Evolutionary conservation across 30 jellyfish, hydroid and myxozoan species (phyloP).

Genomic region (Nemopilema nomurai): DNA sequence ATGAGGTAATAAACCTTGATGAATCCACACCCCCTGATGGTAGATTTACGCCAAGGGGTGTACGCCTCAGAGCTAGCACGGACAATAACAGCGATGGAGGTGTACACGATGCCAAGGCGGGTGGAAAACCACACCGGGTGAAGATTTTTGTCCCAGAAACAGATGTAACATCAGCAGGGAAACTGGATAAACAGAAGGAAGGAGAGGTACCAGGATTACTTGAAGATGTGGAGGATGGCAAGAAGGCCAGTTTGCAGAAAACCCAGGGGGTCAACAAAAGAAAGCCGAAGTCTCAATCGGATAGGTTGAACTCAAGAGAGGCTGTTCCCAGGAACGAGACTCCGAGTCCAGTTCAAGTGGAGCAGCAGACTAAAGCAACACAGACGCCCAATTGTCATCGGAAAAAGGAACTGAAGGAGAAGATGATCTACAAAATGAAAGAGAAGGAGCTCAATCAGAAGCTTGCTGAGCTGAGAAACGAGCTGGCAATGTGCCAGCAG

Average conservation of each 20-base stretch:
- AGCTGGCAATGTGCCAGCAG: neutral
- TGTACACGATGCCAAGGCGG: neutral
- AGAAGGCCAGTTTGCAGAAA: neutral
- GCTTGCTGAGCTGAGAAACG: neutral
- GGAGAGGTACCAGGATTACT: neutral
- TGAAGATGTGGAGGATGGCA: neutral
- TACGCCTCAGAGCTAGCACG: neutral
- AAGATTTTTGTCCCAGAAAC: neutral
- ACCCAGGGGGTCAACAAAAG: neutral
- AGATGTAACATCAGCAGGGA: neutral
- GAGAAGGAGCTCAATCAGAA: neutral
- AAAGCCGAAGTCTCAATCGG: neutral
- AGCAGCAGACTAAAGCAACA: neutral
- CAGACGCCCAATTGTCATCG: neutral
- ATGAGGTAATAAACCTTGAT: neutral
- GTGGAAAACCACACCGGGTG: neutral
- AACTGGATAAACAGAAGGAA: neutral
- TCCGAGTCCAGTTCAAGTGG: neutral
- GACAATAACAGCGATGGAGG: neutral
- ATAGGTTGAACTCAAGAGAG: neutral
- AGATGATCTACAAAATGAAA: neutral
- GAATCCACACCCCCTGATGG: neutral
- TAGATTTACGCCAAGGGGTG: neutral
- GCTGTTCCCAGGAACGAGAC: neutral
- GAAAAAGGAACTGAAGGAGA: neutral